phyloP scores from a whole-genome alignment of 1,140 invertebrate genomes.

The Aphidius gifuensis region DNA sequence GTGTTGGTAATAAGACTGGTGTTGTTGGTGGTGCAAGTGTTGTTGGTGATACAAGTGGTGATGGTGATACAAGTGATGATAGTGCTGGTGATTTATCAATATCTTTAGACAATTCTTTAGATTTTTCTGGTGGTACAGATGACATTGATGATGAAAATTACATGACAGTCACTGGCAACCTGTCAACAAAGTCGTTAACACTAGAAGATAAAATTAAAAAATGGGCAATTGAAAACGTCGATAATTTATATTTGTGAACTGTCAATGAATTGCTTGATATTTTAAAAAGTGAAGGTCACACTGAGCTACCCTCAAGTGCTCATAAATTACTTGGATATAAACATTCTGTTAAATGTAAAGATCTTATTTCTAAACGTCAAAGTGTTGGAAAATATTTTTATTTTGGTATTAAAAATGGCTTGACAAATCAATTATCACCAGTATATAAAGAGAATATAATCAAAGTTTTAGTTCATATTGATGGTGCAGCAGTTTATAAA shows the following conservation, averaged over 20 bases:
- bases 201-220: neutral
- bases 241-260: neutral
- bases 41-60: too few species aligned
- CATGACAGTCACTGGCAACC: too few species aligned
- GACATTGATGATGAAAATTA: too few species aligned
- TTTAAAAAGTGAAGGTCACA: neutral
- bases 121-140: too few species aligned
- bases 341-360: neutral
- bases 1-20: too few species aligned
- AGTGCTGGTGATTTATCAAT: too few species aligned
- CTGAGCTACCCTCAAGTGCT: neutral
- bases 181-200: too few species aligned
- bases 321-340: neutral
- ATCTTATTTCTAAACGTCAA: neutral
- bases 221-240: neutral
- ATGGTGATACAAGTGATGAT: too few species aligned
- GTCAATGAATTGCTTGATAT: neutral
- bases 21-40: too few species aligned
- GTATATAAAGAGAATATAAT: neutral
- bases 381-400: neutral
- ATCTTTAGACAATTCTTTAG: too few species aligned
- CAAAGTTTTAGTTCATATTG: slow-evolving; percentile 17
- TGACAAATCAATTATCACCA: neutral
- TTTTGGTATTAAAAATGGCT: slow-evolving; percentile 3
- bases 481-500: slow-evolving; percentile 15